Base-by-base conservation (phyloP, 2,113 vertebrate species). In the Hipposideros armiger region DNA sequence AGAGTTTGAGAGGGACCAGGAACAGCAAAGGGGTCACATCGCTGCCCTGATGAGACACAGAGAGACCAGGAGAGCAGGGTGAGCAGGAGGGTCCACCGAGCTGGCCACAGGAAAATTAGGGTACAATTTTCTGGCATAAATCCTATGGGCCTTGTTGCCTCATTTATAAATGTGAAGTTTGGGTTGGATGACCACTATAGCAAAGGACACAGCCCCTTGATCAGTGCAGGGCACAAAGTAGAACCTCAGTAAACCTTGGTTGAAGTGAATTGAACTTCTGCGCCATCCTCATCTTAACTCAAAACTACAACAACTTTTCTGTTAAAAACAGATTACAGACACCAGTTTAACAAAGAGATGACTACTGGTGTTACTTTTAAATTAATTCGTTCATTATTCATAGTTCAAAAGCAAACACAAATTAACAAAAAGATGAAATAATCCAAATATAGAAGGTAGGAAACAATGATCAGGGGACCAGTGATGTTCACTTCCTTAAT, bases 71-170 rank as follows among this genome's bases (percentile, higher is more conserved):
- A 64, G 22, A 52, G 4, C 1, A 4, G 1, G 10, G 17, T 1
- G 13, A 8, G n/a, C 0, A 5, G 4, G 8, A 17, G 1, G 20
- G 3, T 17, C 0, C 3, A 8, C 30, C 8, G 2, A 26, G n/a
- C 20, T 11, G 20, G 7, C 42, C n/a, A 4, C 4, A 3, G 24
- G n/a, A 32, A 10, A 60, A 62, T 11, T 30, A 24, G 11, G 28
- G 22, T 3, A 2, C 11, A 10, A 5, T 54, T 45, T 81, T 52
- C 17, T 54, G 15, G 7, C 5, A 5, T 40, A 30, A 32, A 26
- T 3, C 3, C 7, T 30, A 7, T 36, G 4, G 6, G 5, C 8
- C 14, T 22, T 30, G 2, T 66, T 47, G 10, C 11, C 16, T 80
- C 56, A 28, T 15, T 64, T 36, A 8, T 1, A 76, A 66, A 54